These are phyloP conservation scores for Agonopterix subpropinquella DNA, from an alignment of 2,888 invertebrate species.

Conservation along the genomic window DNA sequence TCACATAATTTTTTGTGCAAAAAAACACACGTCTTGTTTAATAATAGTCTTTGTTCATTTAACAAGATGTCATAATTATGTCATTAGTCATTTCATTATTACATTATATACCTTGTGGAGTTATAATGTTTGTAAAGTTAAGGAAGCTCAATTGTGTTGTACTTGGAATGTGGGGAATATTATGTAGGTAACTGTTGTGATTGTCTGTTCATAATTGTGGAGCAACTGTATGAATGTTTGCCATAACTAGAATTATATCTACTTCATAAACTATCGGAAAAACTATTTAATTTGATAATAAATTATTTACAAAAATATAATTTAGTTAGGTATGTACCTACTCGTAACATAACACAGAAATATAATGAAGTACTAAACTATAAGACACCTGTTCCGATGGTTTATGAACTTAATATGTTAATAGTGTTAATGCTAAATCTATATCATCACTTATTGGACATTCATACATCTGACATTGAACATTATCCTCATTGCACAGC, in stretches of 20 bases:
- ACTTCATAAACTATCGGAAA: constrained; percentile 63
- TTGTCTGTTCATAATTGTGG: constrained; percentile 24
- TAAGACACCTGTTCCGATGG: constrained; percentile 34
- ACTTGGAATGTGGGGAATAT: no score
- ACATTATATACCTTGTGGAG: no score
- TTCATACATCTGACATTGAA: constrained; percentile 70
- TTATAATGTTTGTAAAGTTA: no score
- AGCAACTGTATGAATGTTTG: constrained; percentile 39
- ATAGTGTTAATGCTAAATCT: constrained; percentile 69
- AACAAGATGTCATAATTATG: no score
- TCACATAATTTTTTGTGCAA: no score
- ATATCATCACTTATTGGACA: constrained; percentile 66
- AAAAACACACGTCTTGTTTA: no score
- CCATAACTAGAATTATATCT: constrained; percentile 30
- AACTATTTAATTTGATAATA: constrained; percentile 3
- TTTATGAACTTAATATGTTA: constrained; percentile 60
- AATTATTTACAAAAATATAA: neutral
- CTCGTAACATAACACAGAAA: neutral
- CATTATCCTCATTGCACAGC: constrained; percentile 69
- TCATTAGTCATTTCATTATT: no score
- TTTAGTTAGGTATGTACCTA: neutral
- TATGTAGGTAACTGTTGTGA: neutral
- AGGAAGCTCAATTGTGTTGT: no score
- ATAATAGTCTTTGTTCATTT: no score
- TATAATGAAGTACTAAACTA: neutral